Base-by-base conservation (phyloP, 2,888 invertebrate species). In the Palloptera scutellata region DNA sequence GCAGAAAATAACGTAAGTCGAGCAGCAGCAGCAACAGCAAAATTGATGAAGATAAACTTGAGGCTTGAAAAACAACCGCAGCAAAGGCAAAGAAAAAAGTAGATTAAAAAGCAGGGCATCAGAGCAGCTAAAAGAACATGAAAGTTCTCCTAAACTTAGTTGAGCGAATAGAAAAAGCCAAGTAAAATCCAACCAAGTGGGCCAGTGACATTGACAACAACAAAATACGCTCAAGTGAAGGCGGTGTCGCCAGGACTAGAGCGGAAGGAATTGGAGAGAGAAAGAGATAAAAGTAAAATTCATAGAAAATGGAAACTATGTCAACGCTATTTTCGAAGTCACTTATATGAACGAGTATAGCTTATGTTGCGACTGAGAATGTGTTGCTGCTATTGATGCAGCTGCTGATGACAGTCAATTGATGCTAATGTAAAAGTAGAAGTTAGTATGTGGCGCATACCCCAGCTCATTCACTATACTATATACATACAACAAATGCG, bases 371-470 rank as follows among this genome's bases (percentile, higher is more conserved):
- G 15, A 61, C 67, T 62, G 52, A 40, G 59, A 17, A 17, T n/a
- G 51, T 17, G 51, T 40, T n/a, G 17, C 19, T 40, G 51, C 8
- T 30, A 20, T 30, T 43, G 9, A 63, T 40, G 69, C 73, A 60
- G 58, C 71, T 58, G 65, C 30, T 42, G 17, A 13, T 52, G 53
- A 45, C 51, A 53, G 20, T 43, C 61, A 52, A 55, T 17, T 64
- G 66, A 67, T 72, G 78, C 77, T 79, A 78, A 79, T 79, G 74
- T 66, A 70, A 71, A 75, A 79, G 78, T 77, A 77, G 79, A 75
- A 75, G 69, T 76, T 73, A 72, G 76, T 75, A n/a, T n/a, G n/a
- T n/a, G n/a, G n/a, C n/a, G n/a, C n/a, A 30, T 30, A 30, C 30
- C 30, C 2, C 3, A 30, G 30, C 6, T 4, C 2, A 6, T 30